A percentile compares a stretch with the other conserved stretches of the same genome.
Evolutionary conservation across 2,797 vertebrate species (phyloP).

Genomic region (Emydoidea blandingii): DNA sequence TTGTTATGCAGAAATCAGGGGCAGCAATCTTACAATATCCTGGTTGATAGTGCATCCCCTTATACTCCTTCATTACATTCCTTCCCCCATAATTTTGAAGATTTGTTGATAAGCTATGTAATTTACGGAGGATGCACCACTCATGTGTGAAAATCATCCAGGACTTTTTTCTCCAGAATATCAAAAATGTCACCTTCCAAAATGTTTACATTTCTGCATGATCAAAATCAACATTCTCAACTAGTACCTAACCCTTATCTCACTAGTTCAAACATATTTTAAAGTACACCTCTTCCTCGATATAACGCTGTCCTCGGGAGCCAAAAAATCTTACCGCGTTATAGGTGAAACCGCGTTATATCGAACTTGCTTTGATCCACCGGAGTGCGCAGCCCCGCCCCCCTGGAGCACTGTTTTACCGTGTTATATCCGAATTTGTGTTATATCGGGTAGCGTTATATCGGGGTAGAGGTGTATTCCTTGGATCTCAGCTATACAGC

Average conservation of each 20-base stretch:
- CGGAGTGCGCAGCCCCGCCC: too few relatives aligned
- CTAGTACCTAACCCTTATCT: fast-evolving
- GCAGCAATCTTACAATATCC: fast-evolving
- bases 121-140: neutral
- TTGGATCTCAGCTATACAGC: too few relatives aligned
- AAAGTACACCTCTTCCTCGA: neutral
- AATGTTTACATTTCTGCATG: neutral
- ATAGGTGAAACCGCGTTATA: too few relatives aligned
- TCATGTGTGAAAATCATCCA: neutral
- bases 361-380: too few relatives aligned
- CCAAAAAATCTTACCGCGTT: too few relatives aligned
- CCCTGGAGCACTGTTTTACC: too few relatives aligned
- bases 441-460: too few relatives aligned
- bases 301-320: too few relatives aligned
- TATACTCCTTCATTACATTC: neutral
- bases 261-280: neutral
- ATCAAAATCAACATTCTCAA: neutral
- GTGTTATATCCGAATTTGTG: too few relatives aligned
- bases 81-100: neutral
- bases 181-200: neutral
- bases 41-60: neutral
- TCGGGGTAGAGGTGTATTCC: too few relatives aligned
- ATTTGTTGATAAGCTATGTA: neutral
- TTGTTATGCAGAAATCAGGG: neutral
- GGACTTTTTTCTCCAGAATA: neutral